These are phyloP conservation scores for Dryobates pubescens DNA, from an alignment of 2,797 vertebrate genomes.

Conservation along the genomic window DNA sequence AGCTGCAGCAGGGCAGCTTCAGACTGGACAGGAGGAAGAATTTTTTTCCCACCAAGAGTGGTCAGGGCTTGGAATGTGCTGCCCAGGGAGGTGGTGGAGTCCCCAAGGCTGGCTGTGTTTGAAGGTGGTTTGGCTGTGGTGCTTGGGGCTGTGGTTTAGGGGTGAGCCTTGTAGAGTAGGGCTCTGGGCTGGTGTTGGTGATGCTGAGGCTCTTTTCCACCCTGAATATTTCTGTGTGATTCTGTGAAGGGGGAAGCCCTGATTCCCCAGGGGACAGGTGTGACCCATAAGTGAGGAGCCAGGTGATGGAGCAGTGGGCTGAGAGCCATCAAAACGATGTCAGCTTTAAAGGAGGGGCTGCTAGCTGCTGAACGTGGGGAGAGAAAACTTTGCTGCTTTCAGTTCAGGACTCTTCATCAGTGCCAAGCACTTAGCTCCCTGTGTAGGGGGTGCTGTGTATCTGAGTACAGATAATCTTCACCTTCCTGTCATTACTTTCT, in stretches of 20 bases:
- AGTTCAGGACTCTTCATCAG: constrained; percentile 5
- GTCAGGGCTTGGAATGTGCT: too few relatives aligned
- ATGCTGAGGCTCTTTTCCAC: too few relatives aligned
- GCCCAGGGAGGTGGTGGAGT: too few relatives aligned
- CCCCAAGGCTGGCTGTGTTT: too few relatives aligned
- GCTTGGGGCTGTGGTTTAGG: too few relatives aligned
- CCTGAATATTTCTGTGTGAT: too few relatives aligned
- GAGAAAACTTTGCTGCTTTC: neutral
- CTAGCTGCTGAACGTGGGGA: neutral
- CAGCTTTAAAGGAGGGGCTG: neutral
- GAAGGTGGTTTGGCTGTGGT: too few relatives aligned
- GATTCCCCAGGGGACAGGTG: neutral
- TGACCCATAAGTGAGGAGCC: neutral
- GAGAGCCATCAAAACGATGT: neutral
- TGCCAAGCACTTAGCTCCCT: neutral
- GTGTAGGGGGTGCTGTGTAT: neutral
- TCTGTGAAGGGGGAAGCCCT: neutral
- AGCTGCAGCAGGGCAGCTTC: too few relatives aligned
- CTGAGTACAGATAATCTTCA: accelerated
- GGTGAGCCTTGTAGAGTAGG: too few relatives aligned
- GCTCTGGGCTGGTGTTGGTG: too few relatives aligned
- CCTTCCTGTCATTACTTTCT: neutral
- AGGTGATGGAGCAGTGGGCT: neutral
- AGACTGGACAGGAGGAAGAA: too few relatives aligned
- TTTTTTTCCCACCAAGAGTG: too few relatives aligned